Base-by-base conservation (phyloP, 2,797 vertebrate species). In the Clamator glandarius region DNA sequence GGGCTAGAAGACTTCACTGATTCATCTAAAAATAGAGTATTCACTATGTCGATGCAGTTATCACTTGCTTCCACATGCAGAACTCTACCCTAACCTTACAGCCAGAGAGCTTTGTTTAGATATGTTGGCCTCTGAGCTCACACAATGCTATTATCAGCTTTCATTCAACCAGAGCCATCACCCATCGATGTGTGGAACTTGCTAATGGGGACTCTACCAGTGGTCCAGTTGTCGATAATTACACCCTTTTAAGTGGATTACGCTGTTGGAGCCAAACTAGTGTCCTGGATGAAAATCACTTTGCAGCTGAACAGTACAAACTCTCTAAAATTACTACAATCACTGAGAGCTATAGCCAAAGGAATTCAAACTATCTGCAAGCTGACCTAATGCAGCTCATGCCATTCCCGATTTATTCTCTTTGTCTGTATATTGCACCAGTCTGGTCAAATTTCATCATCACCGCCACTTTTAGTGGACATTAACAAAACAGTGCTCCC, bases 131-230 rank as follows among this genome's bases (percentile, higher is more conserved):
- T 35, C 59, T 50, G 82, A 52, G 87, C 8, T 2, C 42, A 23
- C 20, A 54, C 79, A 36, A 21, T 41, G 28, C 95, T 83, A 90
- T 95, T 82, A 74, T 33, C 90, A 87, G 90, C 86, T 93, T 76
- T 18, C 90, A 31, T 52, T 79, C 92, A n/a, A 39, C 36, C 68
- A 44, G 63, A 61, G 54, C 64, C 80, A 68, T 13, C 91, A 76
- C 29, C 67, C 96, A 96, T 96, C 8, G 93, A 96, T 29, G 74
- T 57, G 67, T 95, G 94, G 96, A 96, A 96, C 90, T 95, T 95
- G 93, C 94, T 92, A 73, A 91, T 88, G 96, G 94, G 93, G 67
- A 84, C 91, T 92, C 87, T 36, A 67, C 67, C 74, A 55, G 1
- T 39, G 76, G 58, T 58, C 52, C 6, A 0, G 26, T 57, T 64